These are phyloP conservation scores for Zaprionus ornatus DNA, from an alignment of 1,140 invertebrate species.

Conservation along the genomic window DNA sequence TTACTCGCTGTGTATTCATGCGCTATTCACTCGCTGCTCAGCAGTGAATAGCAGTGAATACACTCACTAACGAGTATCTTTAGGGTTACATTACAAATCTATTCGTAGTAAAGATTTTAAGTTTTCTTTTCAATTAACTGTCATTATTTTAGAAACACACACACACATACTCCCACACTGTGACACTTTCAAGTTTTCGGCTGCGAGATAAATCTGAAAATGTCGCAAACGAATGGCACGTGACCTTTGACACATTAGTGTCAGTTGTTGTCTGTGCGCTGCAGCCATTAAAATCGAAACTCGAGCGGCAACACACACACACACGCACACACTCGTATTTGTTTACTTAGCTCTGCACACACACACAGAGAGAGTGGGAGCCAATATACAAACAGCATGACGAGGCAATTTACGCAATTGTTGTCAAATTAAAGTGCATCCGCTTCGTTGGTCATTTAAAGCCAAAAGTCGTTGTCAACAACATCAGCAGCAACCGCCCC, in stretches of 20 bases:
- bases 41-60: neutral
- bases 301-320: slow-evolving; percentile 24
- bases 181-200: slow-evolving; percentile 52
- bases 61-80: neutral
- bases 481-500: slow-evolving; percentile 19
- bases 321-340: slow-evolving; percentile 3
- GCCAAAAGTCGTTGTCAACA: slow-evolving; percentile 50
- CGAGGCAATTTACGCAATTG: slow-evolving; percentile 83
- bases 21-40: neutral
- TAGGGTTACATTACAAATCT: neutral
- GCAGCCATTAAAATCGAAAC: slow-evolving; percentile 45
- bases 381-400: slow-evolving; percentile 74
- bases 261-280: slow-evolving; percentile 66
- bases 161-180: slow-evolving; percentile 20
- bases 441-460: slow-evolving; percentile 83
- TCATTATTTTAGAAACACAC: slow-evolving; percentile 8
- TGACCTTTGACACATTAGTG: slow-evolving; percentile 83
- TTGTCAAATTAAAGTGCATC: slow-evolving; percentile 84
- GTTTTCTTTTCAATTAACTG: slow-evolving; percentile 7
- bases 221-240: slow-evolving; percentile 80
- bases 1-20: neutral
- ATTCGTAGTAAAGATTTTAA: neutral
- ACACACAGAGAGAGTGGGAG: slow-evolving; percentile 27
- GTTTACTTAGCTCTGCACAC: slow-evolving; percentile 4
- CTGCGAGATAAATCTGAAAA: slow-evolving; percentile 71